Base-by-base conservation (phyloP, 1,140 invertebrate species). In the Diachasma alloeum region DNA sequence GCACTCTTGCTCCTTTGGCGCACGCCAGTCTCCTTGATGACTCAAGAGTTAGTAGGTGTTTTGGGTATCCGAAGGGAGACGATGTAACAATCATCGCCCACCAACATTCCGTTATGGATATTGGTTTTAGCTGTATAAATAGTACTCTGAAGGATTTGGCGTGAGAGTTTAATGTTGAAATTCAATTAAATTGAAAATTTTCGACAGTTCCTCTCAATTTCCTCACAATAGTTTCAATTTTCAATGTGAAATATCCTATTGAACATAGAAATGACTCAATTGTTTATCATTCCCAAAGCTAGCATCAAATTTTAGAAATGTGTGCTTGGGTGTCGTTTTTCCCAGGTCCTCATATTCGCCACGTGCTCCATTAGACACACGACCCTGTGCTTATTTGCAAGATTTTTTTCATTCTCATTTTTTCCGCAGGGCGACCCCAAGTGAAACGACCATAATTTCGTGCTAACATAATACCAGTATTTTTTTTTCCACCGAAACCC, bases 291-390 rank as follows among this genome's bases (percentile, higher is more conserved):
- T 46, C 10, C 8, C 3, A n/a, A 59, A n/a, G 17, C 13, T 59
- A 59, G 24, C 22, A 22, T 66, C 63, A 15, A 31, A 66, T 66
- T 66, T 66, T 9, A 26, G 8, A 66, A 66, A 66, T 66, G 63
- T 66, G 11, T 66, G 10, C 24, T 26, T 31, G 63, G 63, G 63
- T 66, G 63, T 66, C 63, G 63, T 31, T 66, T 59, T 66, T 66
- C 56, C 59, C 36, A 15, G 37, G 78, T 77, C 79, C 83, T 80
- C 82, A 81, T 74, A 37, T 22, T n/a, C 0, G 78, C 75, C 83
- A 84, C 84, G 84, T 83, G 83, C 78, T 78, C 26, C 63, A 66
- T 66, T 66, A 66, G 68, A 42, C 36, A 46, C 37, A 70, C 68
- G 42, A 70, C 68, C 5, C 37, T 15, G 13, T 66, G 63, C 26